Evolutionary conservation across 2,888 invertebrate genomes (phyloP), one percentile per base, ranked within the genome.

Genomic region (Temnothorax unifasciatus): DNA sequence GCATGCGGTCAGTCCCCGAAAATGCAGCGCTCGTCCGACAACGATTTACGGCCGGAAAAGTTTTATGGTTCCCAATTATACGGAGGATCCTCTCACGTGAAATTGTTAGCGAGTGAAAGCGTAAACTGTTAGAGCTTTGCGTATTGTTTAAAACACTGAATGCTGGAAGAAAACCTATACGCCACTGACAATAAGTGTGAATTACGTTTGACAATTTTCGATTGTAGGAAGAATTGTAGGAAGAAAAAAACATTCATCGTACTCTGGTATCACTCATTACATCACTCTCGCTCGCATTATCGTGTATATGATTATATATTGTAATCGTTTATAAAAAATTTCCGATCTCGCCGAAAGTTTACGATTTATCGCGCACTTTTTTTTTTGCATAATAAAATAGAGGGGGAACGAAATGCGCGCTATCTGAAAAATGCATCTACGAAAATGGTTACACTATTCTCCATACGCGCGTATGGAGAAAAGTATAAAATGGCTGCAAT

Each of bases 1-100:
- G 79, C 85, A 85, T 87, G 87, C 87, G 79, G 79, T 81, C 71
- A 71, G 79, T 81, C 83, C 57, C 57, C 82, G 68, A 73, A 86
- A 79, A 47, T 69, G 61, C 57, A 61, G 21, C 68, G 47, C 79
- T 81, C 59, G 47, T 69, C 79, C 69, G 71, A 81, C 79, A 44
- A 59, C 79, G 79, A 81, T 81, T 81, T 81, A 81, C 59, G 79
- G 38, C 47, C 79, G 79, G 79, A 81, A 71, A 81, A 81, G 79
- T 81, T 81, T 71, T 81, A 81, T 71, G 71, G 71, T 69, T 81
- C 34, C 71, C 79, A 81, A 81, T 81, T 81, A 81, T 81, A 81
- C 69, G 69, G 13, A 69, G 59, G 38, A 61, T 81, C 71, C 59
- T 71, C 79, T 81, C 50, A 50, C 79, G 79, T 47, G 69, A 69